Conservation (phyloP, 2,888 invertebrate species). For the Drosophila borealis region DNA sequence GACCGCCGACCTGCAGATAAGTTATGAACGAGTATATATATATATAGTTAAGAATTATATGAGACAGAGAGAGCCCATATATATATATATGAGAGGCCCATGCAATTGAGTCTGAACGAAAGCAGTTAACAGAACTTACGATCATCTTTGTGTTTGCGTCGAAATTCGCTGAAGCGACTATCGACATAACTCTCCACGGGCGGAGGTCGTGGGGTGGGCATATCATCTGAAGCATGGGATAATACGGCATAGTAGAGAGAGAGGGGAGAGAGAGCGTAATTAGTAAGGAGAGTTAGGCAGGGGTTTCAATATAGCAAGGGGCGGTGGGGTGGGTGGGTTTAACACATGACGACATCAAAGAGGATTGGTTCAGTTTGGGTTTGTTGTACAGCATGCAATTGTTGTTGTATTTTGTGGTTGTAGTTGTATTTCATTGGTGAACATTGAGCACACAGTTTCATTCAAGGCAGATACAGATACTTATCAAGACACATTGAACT, state of each 20-base stretch:
- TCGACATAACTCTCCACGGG: slow-evolving; percentile 83
- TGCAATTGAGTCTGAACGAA: slow-evolving; percentile 35
- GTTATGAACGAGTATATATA: slow-evolving; percentile 26
- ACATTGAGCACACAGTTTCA: slow-evolving; percentile 71
- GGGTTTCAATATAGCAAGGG: slow-evolving; percentile 28
- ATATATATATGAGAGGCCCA: slow-evolving; percentile 40
- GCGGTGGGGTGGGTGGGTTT: slow-evolving; percentile 4
- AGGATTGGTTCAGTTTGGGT: slow-evolving; percentile 52
- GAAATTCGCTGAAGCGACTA: slow-evolving; percentile 86
- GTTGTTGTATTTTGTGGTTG: slow-evolving; percentile 68
- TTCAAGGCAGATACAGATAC: slow-evolving; percentile 83
- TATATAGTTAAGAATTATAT: slow-evolving; percentile 16
- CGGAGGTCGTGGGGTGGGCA: slow-evolving; percentile 83
- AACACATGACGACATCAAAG: slow-evolving; percentile 70
- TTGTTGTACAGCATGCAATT: slow-evolving; percentile 80
- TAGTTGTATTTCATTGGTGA: slow-evolving; percentile 69
- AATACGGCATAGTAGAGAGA: background rate
- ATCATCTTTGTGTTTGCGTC: slow-evolving; percentile 88
- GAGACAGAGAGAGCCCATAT: slow-evolving; percentile 20
- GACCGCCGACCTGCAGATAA: slow-evolving; percentile 51
- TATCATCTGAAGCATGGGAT: slow-evolving; percentile 74
- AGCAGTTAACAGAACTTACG: slow-evolving; percentile 86
- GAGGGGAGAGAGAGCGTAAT: slow-evolving; percentile 31
- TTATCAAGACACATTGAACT: slow-evolving; percentile 82
- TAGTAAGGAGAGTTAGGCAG: slow-evolving; percentile 28